These are phyloP conservation scores for Fukomys damarensis DNA, from an alignment of 2,113 vertebrate species.

Conservation along the genomic window DNA sequence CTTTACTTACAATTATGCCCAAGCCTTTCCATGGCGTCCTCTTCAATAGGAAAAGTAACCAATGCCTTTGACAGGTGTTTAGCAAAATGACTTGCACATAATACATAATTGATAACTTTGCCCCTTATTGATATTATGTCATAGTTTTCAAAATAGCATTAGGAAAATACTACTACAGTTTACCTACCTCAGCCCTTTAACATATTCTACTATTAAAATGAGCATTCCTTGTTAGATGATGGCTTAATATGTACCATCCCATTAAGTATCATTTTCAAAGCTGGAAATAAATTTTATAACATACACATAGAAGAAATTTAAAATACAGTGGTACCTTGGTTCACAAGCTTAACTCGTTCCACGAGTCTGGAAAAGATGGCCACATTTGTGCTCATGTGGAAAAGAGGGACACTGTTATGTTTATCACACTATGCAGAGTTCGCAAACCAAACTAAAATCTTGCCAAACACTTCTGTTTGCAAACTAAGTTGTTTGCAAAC, in stretches of 20 bases:
- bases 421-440: background rate
- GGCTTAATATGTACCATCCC: background rate
- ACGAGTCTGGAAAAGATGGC: background rate
- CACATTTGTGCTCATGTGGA: background rate
- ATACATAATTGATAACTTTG: conserved; percentile 14
- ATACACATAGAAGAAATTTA: background rate
- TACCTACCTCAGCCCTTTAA: conserved; percentile 1
- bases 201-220: conserved; percentile 3
- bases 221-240: background rate
- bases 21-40: background rate
- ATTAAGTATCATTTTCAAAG: conserved; percentile 29
- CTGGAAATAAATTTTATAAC: background rate
- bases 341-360: background rate
- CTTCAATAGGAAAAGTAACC: background rate
- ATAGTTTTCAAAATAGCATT: conserved; percentile 44
- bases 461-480: background rate
- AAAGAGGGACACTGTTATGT: background rate
- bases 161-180: conserved; percentile 25
- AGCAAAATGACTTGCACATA: conserved; percentile 28
- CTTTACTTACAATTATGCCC: background rate
- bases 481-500: background rate
- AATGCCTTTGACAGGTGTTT: conserved; percentile 5
- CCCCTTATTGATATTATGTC: background rate
- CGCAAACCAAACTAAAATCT: background rate
- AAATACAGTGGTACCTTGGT: background rate